These are phyloP conservation scores for Darevskia nairensis DNA, from an alignment of 2,797 vertebrate genomes.

Conservation along the genomic window DNA sequence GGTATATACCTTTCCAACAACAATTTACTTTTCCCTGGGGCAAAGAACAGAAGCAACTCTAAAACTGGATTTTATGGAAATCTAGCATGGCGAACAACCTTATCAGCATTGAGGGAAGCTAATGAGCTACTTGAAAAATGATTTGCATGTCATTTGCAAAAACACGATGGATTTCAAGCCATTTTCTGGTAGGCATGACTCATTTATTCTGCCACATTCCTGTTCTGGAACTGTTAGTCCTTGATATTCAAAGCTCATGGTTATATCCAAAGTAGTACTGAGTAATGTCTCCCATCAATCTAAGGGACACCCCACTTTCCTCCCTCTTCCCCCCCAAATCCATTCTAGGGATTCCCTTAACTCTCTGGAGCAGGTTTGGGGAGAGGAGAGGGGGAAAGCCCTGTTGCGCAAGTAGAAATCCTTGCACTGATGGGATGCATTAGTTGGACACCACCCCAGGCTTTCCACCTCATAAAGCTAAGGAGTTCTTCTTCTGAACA, in stretches of 20 bases:
- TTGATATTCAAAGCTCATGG: background rate
- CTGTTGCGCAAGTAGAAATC: too few relatives aligned
- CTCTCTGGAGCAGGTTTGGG: too few relatives aligned
- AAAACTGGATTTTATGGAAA: background rate
- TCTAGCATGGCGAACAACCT: background rate
- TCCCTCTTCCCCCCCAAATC: too few relatives aligned
- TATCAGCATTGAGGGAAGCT: background rate
- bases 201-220: slow-evolving; percentile 4
- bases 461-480: background rate
- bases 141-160: background rate
- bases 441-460: too few relatives aligned
- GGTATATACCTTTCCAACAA: background rate
- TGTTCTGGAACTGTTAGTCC: background rate
- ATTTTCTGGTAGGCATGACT: background rate
- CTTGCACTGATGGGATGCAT: too few relatives aligned
- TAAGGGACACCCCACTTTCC: too few relatives aligned
- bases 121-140: background rate
- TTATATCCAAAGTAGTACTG: too few relatives aligned
- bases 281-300: too few relatives aligned
- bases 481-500: background rate
- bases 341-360: too few relatives aligned
- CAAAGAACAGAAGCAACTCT: background rate
- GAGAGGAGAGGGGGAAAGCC: too few relatives aligned
- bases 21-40: background rate
- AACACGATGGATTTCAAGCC: background rate